Base-by-base conservation (phyloP, 2,888 invertebrate species). In the Tenthredo mesomela region DNA sequence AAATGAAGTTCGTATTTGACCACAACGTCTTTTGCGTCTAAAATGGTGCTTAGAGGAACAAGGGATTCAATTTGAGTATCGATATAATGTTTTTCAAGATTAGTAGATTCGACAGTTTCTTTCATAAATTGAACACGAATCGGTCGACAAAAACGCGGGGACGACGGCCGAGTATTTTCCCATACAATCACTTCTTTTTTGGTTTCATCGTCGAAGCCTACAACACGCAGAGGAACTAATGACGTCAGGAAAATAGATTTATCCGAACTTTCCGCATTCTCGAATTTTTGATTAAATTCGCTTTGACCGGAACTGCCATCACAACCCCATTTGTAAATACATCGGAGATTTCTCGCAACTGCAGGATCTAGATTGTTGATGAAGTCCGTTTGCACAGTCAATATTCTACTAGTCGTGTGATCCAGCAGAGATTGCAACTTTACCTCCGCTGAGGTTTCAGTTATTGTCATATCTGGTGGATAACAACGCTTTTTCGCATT, bases 1-100 rank as follows among this genome's bases (percentile, higher is more conserved):
- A 84, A 85, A 88, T 61, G 86, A 75, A 65, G 87, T 87, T 67
- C 87, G 86, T 61, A 85, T 71, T 77, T 84, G 84, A 40, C 85
- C 54, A 65, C 85, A 88, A 29, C 29, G 29, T 29, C 29, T 29
- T 29, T 29, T 29, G 29, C 29, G 29, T 29, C 29, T 29, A 29
- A 29, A 29, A 29, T 29, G 29, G 2, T 29, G 29, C 29, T 29
- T 29, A 29, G 86, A 25, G 85, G 84, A 33, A 37, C 47, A n/a
- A 86, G 82, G 65, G 77, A 54, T 54, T 61, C n/a, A 12, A 86
- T 86, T 86, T 88, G 87, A 0, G 84, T 25, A 70, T 86, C 85
- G 58, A 87, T 84, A 67, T 85, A 47, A 61, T 85, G 50, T 84
- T 85, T 73, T 84, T 86, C 86, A 25, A 33, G 58, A 43, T 47